Evolutionary conservation across 2,113 vertebrate species (phyloP).

Genomic region (Phocoena sinus): DNA sequence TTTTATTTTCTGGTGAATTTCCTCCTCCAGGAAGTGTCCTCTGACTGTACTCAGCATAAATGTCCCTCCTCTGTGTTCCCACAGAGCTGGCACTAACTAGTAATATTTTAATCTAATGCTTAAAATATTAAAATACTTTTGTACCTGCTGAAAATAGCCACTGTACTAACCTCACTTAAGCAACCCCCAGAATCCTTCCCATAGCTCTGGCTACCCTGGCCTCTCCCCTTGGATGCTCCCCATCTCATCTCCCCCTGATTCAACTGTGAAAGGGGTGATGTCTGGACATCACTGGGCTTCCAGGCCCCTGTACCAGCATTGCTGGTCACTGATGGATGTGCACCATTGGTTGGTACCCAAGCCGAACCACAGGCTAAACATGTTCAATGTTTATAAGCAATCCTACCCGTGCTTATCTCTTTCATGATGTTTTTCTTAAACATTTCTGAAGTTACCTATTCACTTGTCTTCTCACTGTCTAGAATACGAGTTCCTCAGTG

Average conservation of each 20-base stretch:
- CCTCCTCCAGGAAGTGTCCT: not conserved
- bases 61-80: not conserved
- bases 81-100: not conserved
- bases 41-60: not conserved
- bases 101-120: not conserved
- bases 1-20: not conserved
- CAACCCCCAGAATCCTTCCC: not conserved
- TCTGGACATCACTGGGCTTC: not conserved
- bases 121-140: not conserved
- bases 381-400: not conserved
- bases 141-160: not conserved
- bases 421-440: not conserved
- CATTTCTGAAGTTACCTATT: not conserved
- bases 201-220: not conserved
- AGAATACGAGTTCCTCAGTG: not conserved
- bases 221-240: not conserved
- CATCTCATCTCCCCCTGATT: not conserved
- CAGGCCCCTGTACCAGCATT: not conserved
- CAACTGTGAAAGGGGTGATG: not conserved
- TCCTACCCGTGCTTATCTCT: not conserved
- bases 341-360: not conserved
- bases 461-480: not conserved
- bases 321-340: not conserved
- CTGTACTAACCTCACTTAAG: not conserved
- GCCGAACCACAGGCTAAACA: not conserved